Conservation (phyloP, 2,113 vertebrate genomes). For the Microcebus lehilahytsara region DNA sequence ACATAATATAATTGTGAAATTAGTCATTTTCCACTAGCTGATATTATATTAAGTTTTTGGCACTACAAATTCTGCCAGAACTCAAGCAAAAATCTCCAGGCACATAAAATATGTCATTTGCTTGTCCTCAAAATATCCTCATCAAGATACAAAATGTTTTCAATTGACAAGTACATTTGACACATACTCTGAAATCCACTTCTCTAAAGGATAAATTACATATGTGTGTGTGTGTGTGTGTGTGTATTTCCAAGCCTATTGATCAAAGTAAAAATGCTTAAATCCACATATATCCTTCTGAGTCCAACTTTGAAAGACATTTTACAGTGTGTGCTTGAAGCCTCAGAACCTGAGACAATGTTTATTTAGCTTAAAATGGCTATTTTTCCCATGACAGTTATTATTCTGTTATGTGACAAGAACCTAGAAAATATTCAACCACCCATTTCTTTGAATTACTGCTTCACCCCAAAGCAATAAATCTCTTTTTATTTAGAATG, state of each 20-base stretch:
- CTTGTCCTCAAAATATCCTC: background rate
- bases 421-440: background rate
- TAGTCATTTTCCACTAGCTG: background rate
- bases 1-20: background rate
- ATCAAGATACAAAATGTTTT: background rate
- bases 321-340: background rate
- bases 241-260: background rate
- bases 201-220: background rate
- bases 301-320: background rate
- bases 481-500: conserved; percentile 44
- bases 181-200: background rate
- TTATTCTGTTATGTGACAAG: background rate
- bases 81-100: background rate
- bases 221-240: background rate
- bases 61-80: background rate
- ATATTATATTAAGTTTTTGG: background rate
- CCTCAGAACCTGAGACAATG: background rate
- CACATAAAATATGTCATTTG: background rate
- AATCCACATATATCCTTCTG: background rate
- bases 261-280: background rate
- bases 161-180: background rate
- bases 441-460: background rate
- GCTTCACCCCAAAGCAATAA: background rate
- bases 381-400: background rate
- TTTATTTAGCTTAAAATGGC: background rate